Evolutionary conservation across 2,797 vertebrate species (phyloP), one percentile per base, ranked within the genome.

Genomic region (Etheostoma perlongum): DNA sequence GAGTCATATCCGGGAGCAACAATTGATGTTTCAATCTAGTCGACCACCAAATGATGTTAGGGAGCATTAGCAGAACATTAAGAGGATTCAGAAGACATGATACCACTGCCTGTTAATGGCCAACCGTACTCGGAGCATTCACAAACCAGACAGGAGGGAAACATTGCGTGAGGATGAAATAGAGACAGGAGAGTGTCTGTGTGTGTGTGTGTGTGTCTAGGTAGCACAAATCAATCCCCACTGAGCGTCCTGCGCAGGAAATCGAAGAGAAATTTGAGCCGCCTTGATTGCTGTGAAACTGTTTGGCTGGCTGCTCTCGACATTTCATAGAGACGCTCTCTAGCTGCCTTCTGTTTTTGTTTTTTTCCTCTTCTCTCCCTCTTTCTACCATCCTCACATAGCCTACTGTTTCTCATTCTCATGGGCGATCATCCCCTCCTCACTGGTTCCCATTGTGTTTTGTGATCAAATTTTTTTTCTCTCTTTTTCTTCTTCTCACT

Each of bases 1-100:
- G 67, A 88, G 76, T 87, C 87, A 82, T 87, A 86, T 91, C 91
- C 87, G 88, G 88, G 61, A 84, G 84, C 71, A 89, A 79, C 79
- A 74, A 90, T 88, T 87, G 62, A 92, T 86, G 86, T 78, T 82
- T 85, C 85, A 87, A 86, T 87, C 76, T 62, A n/a, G 66, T 78
- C 54, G 11, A 72, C 86, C 66, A 0, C 88, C 81, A 89, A 91
- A 91, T 82, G 89, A 86, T 88, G 88, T 92, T 92, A 90, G 85
- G 27, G 69, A 84, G 82, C 89, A 93, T 94, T 94, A 93, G 91
- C 68, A 74, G 81, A 83, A 44, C 89, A 88, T 91, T 92, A 91
- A 42, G 79, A 85, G 81, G 73, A 88, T 68, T 59, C 59, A 78
- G 76, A 84, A 71, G 83, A 80, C 85, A 78, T 76, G 74, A 91